Base-by-base conservation (phyloP, 2,888 invertebrate genomes). In the Leucophenga maculata region DNA sequence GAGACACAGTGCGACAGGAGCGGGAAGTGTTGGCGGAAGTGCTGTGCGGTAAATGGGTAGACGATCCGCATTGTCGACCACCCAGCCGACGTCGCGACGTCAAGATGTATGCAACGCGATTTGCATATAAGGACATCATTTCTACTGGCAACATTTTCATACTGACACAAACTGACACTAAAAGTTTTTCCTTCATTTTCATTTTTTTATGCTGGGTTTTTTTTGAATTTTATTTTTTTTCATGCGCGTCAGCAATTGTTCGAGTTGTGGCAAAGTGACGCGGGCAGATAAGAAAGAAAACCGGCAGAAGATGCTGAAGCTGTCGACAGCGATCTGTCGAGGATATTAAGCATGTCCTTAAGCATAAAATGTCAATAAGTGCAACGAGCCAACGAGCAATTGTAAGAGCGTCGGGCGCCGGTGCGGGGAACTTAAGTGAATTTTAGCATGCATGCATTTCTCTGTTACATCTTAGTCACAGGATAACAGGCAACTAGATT, bases 331-430 rank as follows among this genome's bases (percentile, higher is more conserved):
- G 52, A 72, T 76, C 76, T 73, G 69, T 73, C 70, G 72, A 74
- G 74, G 76, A 80, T 78, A 81, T 78, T 79, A 81, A 80, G 77
- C 76, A 75, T 81, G 78, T 81, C 82, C 83, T 80, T 76, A 76
- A 81, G 82, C 83, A 78, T 73, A 78, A 77, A 81, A 77, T 78
- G 83, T 79, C 83, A 77, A 83, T 79, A 78, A 78, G 77, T 74
- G 82, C 83, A 79, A 70, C 76, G 78, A 80, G 69, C 74, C 78
- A 76, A 72, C 18, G 54, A 76, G 68, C 72, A 72, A 69, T 11
- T 20, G 52, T 52, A 6, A 6, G 13, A 52, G 14, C 4, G 18
- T 6, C 55, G 22, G 55, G 13, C 31, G 14, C 26, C 31, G 57
- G 9, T 31, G 44, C n/a, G 18, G 13, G 44, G 11, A 32, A 31